Evolutionary conservation across 1,140 invertebrate genomes (phyloP).

Genomic region (Helicorthomorpha holstii): DNA sequence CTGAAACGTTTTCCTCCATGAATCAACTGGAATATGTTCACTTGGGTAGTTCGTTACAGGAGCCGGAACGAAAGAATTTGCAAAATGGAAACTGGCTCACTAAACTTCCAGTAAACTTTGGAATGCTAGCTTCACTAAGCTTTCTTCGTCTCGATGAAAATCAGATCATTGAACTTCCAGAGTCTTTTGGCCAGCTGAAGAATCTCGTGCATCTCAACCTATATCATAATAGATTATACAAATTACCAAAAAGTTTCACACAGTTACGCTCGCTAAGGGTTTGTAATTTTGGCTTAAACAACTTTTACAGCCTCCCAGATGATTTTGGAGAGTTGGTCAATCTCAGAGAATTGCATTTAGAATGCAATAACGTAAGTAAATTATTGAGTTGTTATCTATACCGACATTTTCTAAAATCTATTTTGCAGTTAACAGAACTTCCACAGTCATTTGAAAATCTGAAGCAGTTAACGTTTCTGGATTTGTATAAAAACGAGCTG

Average conservation of each 20-base stretch:
- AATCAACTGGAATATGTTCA: conserved; percentile 16
- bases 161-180: conserved; percentile 17
- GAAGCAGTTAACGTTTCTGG: conserved; percentile 17
- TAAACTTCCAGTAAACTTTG: conserved; percentile 17
- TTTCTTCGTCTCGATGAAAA: conserved; percentile 21
- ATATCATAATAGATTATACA: conserved; percentile 20
- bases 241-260: conserved; percentile 20
- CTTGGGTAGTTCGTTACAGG: conserved; percentile 19
- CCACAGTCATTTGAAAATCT: conserved; percentile 19
- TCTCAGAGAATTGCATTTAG: conserved; percentile 18
- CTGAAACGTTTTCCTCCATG: conserved; percentile 16
- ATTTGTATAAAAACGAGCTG: conserved; percentile 20
- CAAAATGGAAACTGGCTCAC: conserved; percentile 22
- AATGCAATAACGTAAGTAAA: conserved; percentile 19
- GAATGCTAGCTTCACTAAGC: conserved; percentile 14
- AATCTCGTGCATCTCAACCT: conserved; percentile 19
- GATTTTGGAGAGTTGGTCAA: conserved; percentile 17
- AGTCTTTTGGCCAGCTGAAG: conserved; percentile 17
- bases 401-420: too few species aligned
- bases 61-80: conserved; percentile 19
- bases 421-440: conserved; percentile 18
- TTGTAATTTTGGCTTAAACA: conserved; percentile 20
- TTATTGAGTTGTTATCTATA: background rate
- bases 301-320: conserved; percentile 17
- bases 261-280: conserved; percentile 15